A percentile compares a stretch with the other conserved stretches of the same genome.
Evolutionary conservation across 2,113 vertebrate genomes (phyloP).

Genomic region (Zosterops hypoxanthus): DNA sequence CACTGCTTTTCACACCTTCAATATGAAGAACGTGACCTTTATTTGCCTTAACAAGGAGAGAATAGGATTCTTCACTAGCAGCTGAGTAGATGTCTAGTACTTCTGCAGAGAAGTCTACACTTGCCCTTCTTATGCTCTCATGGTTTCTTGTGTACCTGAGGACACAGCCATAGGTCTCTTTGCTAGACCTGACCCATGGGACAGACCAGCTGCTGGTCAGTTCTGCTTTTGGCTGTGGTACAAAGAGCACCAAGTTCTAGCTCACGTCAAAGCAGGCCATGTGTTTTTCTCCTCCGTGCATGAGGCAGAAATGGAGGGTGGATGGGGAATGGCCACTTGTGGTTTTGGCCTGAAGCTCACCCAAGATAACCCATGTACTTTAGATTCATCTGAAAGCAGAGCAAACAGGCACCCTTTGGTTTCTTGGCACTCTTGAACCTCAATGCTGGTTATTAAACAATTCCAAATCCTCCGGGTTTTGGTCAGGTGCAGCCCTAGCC

Average conservation of each 20-base stretch:
- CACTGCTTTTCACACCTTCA: not conserved
- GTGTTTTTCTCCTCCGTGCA: not conserved
- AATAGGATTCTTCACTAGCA: not conserved
- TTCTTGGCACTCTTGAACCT: not conserved
- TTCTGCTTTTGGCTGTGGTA: not conserved
- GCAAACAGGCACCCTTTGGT: fast-evolving
- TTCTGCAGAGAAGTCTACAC: fast-evolving
- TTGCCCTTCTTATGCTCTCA: not conserved
- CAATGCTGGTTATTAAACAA: not conserved
- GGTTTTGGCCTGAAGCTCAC: not conserved
- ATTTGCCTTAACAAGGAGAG: not conserved
- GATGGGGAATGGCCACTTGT: not conserved
- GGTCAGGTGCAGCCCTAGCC: too few species aligned
- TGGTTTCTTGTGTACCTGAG: not conserved
- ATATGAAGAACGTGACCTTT: not conserved
- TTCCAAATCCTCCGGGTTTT: not conserved
- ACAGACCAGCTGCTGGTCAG: not conserved
- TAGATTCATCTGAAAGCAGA: not conserved
- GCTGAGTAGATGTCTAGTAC: not conserved
- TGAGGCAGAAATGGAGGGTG: not conserved
- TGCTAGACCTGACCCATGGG: not conserved
- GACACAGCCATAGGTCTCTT: fast-evolving
- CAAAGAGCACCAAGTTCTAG: not conserved
- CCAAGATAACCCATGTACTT: fast-evolving
- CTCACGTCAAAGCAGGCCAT: not conserved